Evolutionary conservation across 2,797 vertebrate genomes (phyloP).

Genomic region (Mastacembelus armatus): DNA sequence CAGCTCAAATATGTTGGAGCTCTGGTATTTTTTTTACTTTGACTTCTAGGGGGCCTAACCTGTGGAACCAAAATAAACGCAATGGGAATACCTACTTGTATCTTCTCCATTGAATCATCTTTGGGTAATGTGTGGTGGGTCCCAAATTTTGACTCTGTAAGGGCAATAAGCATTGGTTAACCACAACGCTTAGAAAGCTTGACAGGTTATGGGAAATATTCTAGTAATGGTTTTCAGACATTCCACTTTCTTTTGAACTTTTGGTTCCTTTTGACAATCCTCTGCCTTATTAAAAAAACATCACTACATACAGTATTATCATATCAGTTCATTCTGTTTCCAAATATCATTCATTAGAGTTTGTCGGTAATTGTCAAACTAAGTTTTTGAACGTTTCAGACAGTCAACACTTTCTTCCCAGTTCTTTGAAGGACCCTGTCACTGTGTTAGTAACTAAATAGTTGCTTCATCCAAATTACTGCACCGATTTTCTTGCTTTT

Average conservation of each 20-base stretch:
- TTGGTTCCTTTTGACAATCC: constrained; percentile 12
- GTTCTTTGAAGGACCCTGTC: neutral
- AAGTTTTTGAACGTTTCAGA: constrained; percentile 15
- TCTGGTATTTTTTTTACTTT: constrained; percentile 67
- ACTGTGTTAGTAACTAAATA: constrained; percentile 6
- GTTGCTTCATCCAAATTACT: too few relatives aligned
- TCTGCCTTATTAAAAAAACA: constrained; percentile 49
- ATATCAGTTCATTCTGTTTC: constrained; percentile 37
- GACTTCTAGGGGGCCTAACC: constrained; percentile 59
- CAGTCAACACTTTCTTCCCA: neutral
- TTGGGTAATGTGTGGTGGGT: constrained; percentile 43
- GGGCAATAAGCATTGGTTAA: constrained; percentile 52
- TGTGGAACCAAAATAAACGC: constrained; percentile 71
- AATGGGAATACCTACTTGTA: constrained; percentile 61
- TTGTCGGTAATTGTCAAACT: constrained; percentile 20
- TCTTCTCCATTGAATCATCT: constrained; percentile 65
- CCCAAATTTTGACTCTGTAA: constrained; percentile 62
- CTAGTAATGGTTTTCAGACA: constrained; percentile 62
- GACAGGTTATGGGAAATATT: constrained; percentile 52
- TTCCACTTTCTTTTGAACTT: constrained; percentile 60
- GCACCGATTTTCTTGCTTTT: too few relatives aligned
- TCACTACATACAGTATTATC: too few relatives aligned
- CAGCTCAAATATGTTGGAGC: constrained; percentile 58
- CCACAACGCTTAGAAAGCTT: constrained; percentile 52
- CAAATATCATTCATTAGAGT: constrained; percentile 22